Percentiles rank a stretch among this genome's conserved stretches.
Conservation (phyloP, 2,797 vertebrate genomes). For the Xenops minutus region DNA sequence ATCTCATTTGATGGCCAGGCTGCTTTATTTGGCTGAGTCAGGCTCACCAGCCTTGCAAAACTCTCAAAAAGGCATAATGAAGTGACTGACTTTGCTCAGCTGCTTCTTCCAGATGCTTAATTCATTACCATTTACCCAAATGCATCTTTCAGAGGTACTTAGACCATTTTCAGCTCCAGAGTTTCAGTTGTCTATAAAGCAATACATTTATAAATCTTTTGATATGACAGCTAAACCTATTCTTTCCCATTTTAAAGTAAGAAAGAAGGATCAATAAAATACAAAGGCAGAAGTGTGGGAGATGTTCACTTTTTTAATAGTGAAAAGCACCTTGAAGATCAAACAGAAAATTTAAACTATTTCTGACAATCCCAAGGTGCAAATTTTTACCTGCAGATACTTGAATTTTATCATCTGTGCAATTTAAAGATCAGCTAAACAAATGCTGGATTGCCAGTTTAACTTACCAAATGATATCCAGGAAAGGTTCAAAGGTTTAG, state of each 20-base stretch:
- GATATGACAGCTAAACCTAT: neutral
- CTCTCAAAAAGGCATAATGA: neutral
- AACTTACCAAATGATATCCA: neutral
- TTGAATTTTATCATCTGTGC: neutral
- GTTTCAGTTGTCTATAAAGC: neutral
- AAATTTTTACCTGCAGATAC: neutral
- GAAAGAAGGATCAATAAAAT: neutral
- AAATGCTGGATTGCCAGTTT: neutral
- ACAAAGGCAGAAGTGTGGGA: neutral
- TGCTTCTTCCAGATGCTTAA: conserved; percentile 25
- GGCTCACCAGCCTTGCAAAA: neutral
- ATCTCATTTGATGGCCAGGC: neutral
- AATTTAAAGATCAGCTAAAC: neutral
- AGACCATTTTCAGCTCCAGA: neutral
- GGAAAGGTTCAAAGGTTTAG: conserved; percentile 41
- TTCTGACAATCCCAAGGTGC: neutral
- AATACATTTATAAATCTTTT: neutral
- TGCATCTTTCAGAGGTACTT: neutral
- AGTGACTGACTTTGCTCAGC: neutral
- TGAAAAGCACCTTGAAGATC: neutral
- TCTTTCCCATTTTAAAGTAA: neutral
- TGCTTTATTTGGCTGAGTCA: neutral
- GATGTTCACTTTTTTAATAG: neutral
- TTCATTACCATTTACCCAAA: neutral
- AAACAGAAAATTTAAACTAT: neutral